Base-by-base conservation (phyloP, 2,888 invertebrate genomes). In the Geophilus truncorum region DNA sequence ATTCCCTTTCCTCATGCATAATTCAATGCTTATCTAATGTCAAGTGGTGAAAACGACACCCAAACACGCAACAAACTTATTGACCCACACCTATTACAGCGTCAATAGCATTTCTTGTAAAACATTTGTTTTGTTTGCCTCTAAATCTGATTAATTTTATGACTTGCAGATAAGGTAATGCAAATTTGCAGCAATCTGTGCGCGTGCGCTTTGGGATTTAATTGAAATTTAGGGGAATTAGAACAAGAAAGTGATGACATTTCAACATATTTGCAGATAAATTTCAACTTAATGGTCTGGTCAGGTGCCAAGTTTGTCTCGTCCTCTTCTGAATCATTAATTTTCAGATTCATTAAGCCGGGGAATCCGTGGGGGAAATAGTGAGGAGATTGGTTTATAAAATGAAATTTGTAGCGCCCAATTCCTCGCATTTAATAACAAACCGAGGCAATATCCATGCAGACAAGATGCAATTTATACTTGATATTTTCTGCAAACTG, bases 381-480 rank as follows among this genome's bases (percentile, higher is more conserved):
- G 10, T 10, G 70, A 70, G 70, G n/a, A 70, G 70, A 70, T 70
- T 70, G 70, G 70, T 70, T 70, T 70, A 70, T 70, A 70, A 70
- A 70, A 70, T 70, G 70, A 70, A 70, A 70, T 70, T 70, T 70
- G 70, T 25, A 70, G 70, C 70, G 25, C 12, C 70, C 25, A 70
- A 70, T 70, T 70, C 45, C 70, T 23, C 9, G 12, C 70, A 70
- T 70, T 70, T 70, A 70, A 70, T 70, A 51, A 70, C 70, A 70
- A 70, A 70, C 70, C 25, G n/a, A 10, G 28, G 70, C 70, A 70
- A 28, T 70, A 70, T 70, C 23, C 5, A n/a, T 70, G 70, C 70
- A 70, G 70, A 25, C 70, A 70, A 70, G 70, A 70, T 70, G 70
- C 70, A 70, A 70, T 70, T 70, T 70, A 70, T 70, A 70, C 28